These are phyloP conservation scores for Palythoa grandiflora DNA, from an alignment of 92 coral and sea anemone genomes.

Conservation along the genomic window DNA sequence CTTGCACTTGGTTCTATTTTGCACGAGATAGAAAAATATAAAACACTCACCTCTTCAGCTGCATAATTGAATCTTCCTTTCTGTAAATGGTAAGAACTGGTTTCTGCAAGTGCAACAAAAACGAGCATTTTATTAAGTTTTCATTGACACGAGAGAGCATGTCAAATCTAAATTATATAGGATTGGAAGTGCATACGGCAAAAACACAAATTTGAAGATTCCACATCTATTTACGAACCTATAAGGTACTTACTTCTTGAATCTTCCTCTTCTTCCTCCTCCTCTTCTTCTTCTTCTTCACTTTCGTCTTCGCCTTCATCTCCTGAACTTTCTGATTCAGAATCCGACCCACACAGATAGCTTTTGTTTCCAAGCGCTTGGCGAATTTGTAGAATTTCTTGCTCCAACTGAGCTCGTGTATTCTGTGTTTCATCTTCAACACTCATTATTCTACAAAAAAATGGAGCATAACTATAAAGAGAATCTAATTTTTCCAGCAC, in stretches of 20 bases:
- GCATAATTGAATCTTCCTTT: background rate
- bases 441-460: conserved; percentile 2
- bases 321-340: conserved; percentile 44
- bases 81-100: background rate
- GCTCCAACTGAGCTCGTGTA: conserved; percentile 44
- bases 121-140: too few relatives aligned
- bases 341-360: conserved; percentile 32
- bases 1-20: background rate
- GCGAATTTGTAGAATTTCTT: conserved; percentile 88
- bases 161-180: background rate
- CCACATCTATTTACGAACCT: background rate
- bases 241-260: background rate
- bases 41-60: conserved; percentile 21
- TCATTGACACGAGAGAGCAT: background rate
- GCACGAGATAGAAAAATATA: background rate
- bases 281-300: background rate
- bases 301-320: conserved; percentile 21
- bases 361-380: conserved; percentile 73
- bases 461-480: background rate
- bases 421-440: conserved; percentile 10
- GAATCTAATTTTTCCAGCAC: background rate
- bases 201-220: background rate
- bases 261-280: background rate
- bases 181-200: background rate
- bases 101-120: conserved; percentile 22